Conservation (phyloP, 2,113 vertebrate species). For the Muntiacus reevesi region DNA sequence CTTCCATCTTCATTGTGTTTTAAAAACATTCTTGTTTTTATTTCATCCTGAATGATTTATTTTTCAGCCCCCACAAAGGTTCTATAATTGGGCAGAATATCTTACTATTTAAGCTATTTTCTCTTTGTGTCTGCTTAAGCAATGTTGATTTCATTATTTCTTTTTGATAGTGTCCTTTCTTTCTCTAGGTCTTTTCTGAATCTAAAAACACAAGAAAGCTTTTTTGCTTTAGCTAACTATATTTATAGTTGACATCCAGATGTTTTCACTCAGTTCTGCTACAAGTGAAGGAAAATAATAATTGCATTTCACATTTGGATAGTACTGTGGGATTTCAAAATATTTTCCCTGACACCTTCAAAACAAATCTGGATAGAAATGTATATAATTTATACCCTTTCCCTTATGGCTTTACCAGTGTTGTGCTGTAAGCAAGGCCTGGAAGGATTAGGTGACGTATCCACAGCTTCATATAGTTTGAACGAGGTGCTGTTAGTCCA, state of each 20-base stretch:
- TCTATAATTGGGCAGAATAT: not conserved
- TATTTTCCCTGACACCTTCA: slow-evolving; percentile 3
- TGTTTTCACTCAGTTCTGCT: not conserved
- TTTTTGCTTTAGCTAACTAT: not conserved
- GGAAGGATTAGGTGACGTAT: not conserved
- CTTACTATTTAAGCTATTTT: slow-evolving; percentile 14
- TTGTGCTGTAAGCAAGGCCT: not conserved
- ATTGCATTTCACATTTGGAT: not conserved
- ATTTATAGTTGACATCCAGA: not conserved
- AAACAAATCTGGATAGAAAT: not conserved
- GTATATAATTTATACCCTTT: not conserved
- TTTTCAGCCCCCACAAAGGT: not conserved
- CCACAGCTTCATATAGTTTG: not conserved
- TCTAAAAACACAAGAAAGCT: not conserved
- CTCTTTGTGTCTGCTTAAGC: not conserved
- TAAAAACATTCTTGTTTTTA: not conserved
- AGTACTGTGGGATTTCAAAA: not conserved
- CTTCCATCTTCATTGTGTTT: not conserved
- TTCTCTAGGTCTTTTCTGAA: slow-evolving; percentile 26
- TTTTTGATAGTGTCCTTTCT: slow-evolving; percentile 20
- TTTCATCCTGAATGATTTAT: not conserved
- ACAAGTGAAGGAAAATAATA: not conserved
- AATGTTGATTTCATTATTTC: not conserved
- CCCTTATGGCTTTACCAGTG: not conserved
- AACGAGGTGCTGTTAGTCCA: not conserved